A percentile compares a stretch with the other conserved stretches of the same genome.
Evolutionary conservation across 2,888 invertebrate genomes (phyloP).

Genomic region (Acanthococcus lagerstroemiae): DNA sequence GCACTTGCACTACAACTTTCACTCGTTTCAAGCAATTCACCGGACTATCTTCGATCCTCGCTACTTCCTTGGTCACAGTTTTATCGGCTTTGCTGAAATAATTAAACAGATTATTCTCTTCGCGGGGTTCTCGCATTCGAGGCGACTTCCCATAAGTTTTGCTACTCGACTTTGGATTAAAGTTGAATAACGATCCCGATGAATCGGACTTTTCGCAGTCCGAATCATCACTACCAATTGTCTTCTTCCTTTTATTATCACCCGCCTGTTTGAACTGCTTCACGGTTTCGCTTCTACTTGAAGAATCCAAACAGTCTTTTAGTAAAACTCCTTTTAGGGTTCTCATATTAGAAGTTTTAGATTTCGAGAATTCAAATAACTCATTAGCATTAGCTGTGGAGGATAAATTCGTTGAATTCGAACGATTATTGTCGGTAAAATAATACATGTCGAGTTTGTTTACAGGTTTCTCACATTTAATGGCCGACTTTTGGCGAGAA

Average conservation of each 20-base stretch:
- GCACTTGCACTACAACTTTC: slow-evolving; percentile 4
- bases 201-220: neutral
- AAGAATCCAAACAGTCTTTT: neutral
- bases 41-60: neutral
- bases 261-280: no score
- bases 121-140: neutral
- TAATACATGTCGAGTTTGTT: no score
- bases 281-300: neutral
- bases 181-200: neutral
- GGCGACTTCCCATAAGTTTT: neutral
- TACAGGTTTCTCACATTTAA: no score
- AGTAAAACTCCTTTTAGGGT: neutral
- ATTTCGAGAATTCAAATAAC: no score
- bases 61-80: neutral
- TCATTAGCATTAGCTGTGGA: no score
- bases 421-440: no score
- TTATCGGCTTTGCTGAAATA: slow-evolving; percentile 16
- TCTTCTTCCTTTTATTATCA: neutral
- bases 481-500: no score
- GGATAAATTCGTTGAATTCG: no score
- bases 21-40: neutral
- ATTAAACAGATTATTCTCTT: slow-evolving; percentile 9
- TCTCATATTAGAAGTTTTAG: neutral
- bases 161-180: neutral
- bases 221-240: neutral